These are phyloP conservation scores for Scaptodrosophila latifasciaeformis DNA, from an alignment of 2,888 invertebrate genomes.

Conservation along the genomic window DNA sequence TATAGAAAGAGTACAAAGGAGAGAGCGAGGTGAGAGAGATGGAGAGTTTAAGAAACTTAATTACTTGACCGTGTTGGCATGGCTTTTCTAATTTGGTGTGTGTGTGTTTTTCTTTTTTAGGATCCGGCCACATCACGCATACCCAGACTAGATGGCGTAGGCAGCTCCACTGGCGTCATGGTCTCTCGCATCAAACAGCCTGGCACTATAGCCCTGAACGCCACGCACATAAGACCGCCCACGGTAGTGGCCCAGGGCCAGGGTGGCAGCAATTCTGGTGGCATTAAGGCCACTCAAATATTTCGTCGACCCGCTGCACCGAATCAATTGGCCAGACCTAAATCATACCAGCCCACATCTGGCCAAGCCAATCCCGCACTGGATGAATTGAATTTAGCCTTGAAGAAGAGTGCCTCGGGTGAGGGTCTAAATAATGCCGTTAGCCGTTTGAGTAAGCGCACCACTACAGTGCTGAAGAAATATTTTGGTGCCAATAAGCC, in stretches of 20 bases:
- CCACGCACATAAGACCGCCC: constrained; percentile 52
- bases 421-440: constrained; percentile 69
- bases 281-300: constrained; percentile 44
- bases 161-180: no score
- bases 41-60: background rate
- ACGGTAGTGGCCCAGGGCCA: constrained; percentile 20
- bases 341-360: background rate
- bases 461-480: constrained; percentile 66
- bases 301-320: constrained; percentile 59
- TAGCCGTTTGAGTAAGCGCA: constrained; percentile 64
- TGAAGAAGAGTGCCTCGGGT: constrained; percentile 69
- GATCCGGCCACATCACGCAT: constrained; percentile 71
- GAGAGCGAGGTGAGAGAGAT: no score
- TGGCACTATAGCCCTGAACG: constrained; percentile 45
- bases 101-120: constrained; percentile 47
- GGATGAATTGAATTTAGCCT: constrained; percentile 31
- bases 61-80: background rate
- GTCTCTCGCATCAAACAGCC: constrained; percentile 70
- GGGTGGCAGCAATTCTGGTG: constrained; percentile 13
- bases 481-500: constrained; percentile 57
- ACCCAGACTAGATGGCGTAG: constrained; percentile 70
- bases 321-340: constrained; percentile 30
- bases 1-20: no score
- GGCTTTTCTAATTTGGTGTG: background rate
- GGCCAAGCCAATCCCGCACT: constrained; percentile 23